Percentiles rank a stretch among this genome's conserved stretches.
phyloP scores from a whole-genome alignment of 1,140 invertebrate genomes.

The Colletes gigas region DNA sequence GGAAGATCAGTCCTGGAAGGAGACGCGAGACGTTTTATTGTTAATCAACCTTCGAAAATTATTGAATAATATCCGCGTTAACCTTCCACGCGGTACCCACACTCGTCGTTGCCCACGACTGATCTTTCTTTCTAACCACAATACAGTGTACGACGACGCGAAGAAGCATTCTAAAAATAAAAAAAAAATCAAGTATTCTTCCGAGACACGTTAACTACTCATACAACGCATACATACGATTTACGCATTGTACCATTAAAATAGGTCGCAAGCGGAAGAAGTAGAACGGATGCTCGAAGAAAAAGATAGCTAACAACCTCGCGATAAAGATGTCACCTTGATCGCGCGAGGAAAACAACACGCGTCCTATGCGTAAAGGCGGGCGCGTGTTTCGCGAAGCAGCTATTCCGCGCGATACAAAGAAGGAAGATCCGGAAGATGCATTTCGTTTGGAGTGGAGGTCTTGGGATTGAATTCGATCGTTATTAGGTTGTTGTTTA shows the following conservation, averaged over 20 bases:
- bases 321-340: not conserved
- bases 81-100: too few relatives aligned
- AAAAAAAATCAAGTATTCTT: conserved; percentile 8
- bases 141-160: not conserved
- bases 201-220: not conserved
- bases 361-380: not conserved
- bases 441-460: conserved; percentile 17
- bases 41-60: too few relatives aligned
- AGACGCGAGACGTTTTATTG: too few relatives aligned
- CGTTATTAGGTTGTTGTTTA: conserved; percentile 19
- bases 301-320: not conserved
- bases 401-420: not conserved
- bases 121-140: too few relatives aligned
- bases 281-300: not conserved
- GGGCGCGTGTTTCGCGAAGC: not conserved
- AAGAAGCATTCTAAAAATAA: conserved; percentile 9
- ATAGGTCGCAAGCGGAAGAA: not conserved
- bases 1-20: too few relatives aligned
- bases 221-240: too few relatives aligned
- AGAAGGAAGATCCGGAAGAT: not conserved
- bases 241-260: conserved; percentile 7
- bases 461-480: conserved; percentile 19
- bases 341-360: not conserved
- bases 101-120: too few relatives aligned
- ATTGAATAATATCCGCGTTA: too few relatives aligned